Conservation (phyloP, 2,113 vertebrate species). For the Baryphthengus martii region DNA sequence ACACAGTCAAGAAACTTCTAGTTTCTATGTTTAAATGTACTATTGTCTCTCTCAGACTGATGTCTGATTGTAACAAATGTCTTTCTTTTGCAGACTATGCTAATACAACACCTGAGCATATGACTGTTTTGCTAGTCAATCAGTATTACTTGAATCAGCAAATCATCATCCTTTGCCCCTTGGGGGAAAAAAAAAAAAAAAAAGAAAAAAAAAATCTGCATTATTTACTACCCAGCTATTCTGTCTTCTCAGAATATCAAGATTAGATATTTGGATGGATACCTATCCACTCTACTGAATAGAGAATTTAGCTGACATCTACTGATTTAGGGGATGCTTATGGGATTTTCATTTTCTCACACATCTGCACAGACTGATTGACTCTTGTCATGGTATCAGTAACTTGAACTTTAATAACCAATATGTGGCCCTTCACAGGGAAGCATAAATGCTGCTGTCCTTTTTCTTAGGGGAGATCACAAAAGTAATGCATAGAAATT, state of each 20-base stretch:
- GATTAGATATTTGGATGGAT: not conserved
- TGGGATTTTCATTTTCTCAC: not conserved
- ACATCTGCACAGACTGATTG: not conserved
- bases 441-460: not conserved
- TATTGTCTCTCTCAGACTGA: fast-evolving
- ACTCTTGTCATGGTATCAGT: not conserved
- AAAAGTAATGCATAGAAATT: not conserved
- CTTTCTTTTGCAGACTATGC: not conserved
- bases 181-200: too few species aligned
- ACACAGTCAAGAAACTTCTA: not conserved
- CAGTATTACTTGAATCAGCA: not conserved
- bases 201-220: not conserved
- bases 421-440: not conserved
- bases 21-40: fast-evolving
- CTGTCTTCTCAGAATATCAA: not conserved
- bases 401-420: not conserved
- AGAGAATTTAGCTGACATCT: not conserved
- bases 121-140: not conserved
- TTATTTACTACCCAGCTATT: not conserved
- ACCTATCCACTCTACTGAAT: not conserved
- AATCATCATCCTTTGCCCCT: not conserved
- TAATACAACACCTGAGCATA: not conserved
- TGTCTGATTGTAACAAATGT: not conserved
- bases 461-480: not conserved
- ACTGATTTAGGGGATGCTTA: not conserved